These are phyloP conservation scores for Tanytarsus gracilentus DNA, from an alignment of 2,888 invertebrate genomes.

Conservation along the genomic window DNA sequence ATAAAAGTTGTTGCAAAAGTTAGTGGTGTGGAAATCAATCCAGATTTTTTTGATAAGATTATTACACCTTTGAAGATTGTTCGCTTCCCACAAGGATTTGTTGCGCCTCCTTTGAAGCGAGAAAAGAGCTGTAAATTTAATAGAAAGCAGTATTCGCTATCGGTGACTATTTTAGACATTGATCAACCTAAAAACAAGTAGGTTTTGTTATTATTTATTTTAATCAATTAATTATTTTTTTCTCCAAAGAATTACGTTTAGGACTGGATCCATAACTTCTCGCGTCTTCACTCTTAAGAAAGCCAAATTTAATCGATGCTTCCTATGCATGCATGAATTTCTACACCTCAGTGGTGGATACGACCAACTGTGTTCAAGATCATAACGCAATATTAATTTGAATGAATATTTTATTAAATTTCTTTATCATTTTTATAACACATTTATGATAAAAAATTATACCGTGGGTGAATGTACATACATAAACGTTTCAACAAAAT, in stretches of 20 bases:
- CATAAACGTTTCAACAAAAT: constrained; percentile 28
- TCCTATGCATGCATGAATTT: constrained; percentile 17
- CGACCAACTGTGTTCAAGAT: background rate
- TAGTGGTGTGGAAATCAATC: background rate
- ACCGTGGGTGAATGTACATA: constrained; percentile 27
- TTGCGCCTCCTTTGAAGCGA: constrained; percentile 14
- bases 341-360: background rate
- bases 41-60: constrained; percentile 18
- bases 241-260: background rate
- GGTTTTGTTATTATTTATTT: constrained; percentile 1
- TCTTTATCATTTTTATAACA: constrained; percentile 26
- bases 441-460: constrained; percentile 28
- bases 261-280: constrained; percentile 4
- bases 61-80: constrained; percentile 18
- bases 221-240: background rate
- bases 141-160: constrained; percentile 21
- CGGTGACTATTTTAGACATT: constrained; percentile 14
- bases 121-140: background rate
- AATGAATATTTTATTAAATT: constrained; percentile 24
- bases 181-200: constrained; percentile 3
- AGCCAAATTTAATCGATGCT: constrained; percentile 22
- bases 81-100: constrained; percentile 19
- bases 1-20: constrained; percentile 5
- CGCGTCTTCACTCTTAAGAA: constrained; percentile 5
- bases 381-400: constrained; percentile 1